A percentile compares a stretch with the other conserved stretches of the same genome.
Evolutionary conservation across 1,140 invertebrate species (phyloP).

Genomic region (Camponotus vicinus): DNA sequence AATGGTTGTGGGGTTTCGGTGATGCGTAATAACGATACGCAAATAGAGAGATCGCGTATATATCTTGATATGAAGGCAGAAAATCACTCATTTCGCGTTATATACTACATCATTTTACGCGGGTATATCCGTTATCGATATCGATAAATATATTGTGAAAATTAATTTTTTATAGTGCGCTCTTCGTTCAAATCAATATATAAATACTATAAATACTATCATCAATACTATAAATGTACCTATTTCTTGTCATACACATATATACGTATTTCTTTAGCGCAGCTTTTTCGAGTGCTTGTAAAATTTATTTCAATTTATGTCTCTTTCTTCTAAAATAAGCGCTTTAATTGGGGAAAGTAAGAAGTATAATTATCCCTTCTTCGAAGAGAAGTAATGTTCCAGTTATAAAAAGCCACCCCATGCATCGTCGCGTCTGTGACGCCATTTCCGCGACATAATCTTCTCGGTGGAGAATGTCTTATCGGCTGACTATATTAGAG

Average conservation of each 20-base stretch:
- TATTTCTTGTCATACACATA: neutral
- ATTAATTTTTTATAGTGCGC: slow-evolving; percentile 31
- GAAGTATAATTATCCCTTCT: neutral
- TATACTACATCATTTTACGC: neutral
- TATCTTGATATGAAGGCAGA: neutral
- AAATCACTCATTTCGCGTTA: slow-evolving; percentile 19
- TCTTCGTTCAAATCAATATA: neutral
- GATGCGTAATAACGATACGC: slow-evolving; percentile 41
- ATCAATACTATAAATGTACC: neutral
- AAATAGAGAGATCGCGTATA: slow-evolving; percentile 30
- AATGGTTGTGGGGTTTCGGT: slow-evolving; percentile 26
- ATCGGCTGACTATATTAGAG: slow-evolving; percentile 50
- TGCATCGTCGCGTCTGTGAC: slow-evolving; percentile 3
- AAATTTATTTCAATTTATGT: neutral
- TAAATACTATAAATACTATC: too few relatives aligned
- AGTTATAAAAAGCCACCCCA: neutral
- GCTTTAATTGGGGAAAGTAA: neutral
- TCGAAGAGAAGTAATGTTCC: neutral
- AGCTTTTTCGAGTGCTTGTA: neutral
- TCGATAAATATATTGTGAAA: slow-evolving; percentile 23
- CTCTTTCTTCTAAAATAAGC: neutral
- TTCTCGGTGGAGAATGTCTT: slow-evolving; percentile 28
- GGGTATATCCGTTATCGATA: neutral
- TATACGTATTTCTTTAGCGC: neutral
- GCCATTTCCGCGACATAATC: neutral